Conservation (phyloP, 2,888 invertebrate genomes). For the Odontocerum albicorne region DNA sequence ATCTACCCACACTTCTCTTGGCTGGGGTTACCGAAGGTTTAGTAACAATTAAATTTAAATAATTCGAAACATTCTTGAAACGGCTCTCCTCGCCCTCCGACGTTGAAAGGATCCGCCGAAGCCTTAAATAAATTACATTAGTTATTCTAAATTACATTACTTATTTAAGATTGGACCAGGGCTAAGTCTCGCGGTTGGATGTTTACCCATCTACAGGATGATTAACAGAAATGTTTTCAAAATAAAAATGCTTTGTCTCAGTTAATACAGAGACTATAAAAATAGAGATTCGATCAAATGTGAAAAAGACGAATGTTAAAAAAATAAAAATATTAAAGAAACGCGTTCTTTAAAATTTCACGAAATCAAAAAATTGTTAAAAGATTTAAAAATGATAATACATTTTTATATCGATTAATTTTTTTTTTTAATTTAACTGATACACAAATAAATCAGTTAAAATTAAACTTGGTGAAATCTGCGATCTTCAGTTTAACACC, state of each 20-base stretch:
- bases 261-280: not conserved
- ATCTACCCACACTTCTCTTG: too few relatives aligned
- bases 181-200: not conserved
- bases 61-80: not conserved
- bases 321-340: too few relatives aligned
- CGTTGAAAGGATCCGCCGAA: not conserved
- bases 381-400: too few relatives aligned
- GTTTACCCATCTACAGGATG: not conserved
- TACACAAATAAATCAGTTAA: too few relatives aligned
- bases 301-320: too few relatives aligned
- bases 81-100: not conserved
- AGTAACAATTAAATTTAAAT: not conserved
- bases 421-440: too few relatives aligned
- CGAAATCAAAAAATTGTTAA: too few relatives aligned
- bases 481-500: too few relatives aligned
- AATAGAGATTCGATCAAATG: not conserved
- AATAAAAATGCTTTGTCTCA: not conserved
- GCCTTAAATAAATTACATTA: conserved; percentile 14
- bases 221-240: not conserved
- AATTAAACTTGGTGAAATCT: too few relatives aligned
- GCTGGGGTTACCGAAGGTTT: too few relatives aligned
- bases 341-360: too few relatives aligned
- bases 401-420: too few relatives aligned
- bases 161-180: conserved; percentile 7
- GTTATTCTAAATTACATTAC: conserved; percentile 14